A percentile compares a stretch with the other conserved stretches of the same genome.
These are phyloP conservation scores for Aphidoletes aphidimyza DNA, from an alignment of 2,888 invertebrate genomes.

Conservation along the genomic window DNA sequence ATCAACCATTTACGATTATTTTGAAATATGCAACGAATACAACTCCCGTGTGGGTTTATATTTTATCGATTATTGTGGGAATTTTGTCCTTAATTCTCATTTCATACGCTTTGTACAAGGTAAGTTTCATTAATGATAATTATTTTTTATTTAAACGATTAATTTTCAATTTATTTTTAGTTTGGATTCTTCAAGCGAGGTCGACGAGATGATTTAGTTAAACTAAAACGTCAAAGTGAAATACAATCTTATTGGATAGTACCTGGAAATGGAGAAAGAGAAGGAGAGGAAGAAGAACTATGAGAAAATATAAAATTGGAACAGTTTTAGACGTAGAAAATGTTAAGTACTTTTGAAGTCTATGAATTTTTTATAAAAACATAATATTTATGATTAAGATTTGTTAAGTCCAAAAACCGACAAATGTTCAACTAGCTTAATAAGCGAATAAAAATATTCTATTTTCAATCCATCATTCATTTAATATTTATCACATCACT, in stretches of 20 bases:
- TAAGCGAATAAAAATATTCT: too few relatives aligned
- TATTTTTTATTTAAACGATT: background rate
- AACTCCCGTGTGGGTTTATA: constrained; percentile 67
- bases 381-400: too few relatives aligned
- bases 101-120: constrained; percentile 65
- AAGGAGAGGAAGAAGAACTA: too few relatives aligned
- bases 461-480: too few relatives aligned
- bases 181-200: constrained; percentile 68
- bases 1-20: constrained; percentile 64
- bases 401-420: too few relatives aligned
- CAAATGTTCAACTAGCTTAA: too few relatives aligned
- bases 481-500: too few relatives aligned
- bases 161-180: constrained; percentile 60
- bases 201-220: constrained; percentile 67
- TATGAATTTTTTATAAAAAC: too few relatives aligned
- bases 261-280: too few relatives aligned
- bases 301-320: too few relatives aligned
- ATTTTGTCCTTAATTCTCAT: constrained; percentile 65
- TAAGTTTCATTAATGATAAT: constrained; percentile 57
- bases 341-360: too few relatives aligned
- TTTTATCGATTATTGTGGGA: constrained; percentile 66
- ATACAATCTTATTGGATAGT: constrained; percentile 12
- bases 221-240: constrained; percentile 58
- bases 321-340: too few relatives aligned
- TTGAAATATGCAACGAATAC: constrained; percentile 63